A percentile compares a stretch with the other conserved stretches of the same genome.
phyloP scores from a whole-genome alignment of 2,797 vertebrate species.

The Bovichtus variegatus region DNA sequence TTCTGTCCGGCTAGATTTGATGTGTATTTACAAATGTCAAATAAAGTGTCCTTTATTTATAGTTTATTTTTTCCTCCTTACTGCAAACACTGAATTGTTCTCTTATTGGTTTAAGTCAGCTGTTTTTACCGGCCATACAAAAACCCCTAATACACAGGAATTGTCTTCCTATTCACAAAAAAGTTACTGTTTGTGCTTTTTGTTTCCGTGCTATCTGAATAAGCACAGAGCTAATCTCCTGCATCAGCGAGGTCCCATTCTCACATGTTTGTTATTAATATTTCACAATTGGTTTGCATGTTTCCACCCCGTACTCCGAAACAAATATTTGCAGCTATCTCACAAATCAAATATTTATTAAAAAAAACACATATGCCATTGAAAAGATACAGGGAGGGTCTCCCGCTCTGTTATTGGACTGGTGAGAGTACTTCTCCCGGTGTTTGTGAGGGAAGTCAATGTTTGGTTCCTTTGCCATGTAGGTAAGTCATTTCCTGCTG shows the following conservation, averaged over 20 bases:
- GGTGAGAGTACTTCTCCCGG: conserved; percentile 40
- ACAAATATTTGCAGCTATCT: conserved; percentile 71
- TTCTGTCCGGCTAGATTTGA: conserved; percentile 10
- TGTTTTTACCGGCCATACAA: conserved; percentile 68
- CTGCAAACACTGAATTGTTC: conserved; percentile 75
- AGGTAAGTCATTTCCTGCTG: conserved; percentile 63
- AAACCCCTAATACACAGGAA: conserved; percentile 64
- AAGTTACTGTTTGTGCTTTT: conserved; percentile 51
- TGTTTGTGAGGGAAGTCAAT: conserved; percentile 62
- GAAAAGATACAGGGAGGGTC: conserved; percentile 54
- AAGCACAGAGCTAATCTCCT: conserved; percentile 57
- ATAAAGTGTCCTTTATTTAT: conserved; percentile 33
- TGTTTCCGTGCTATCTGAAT: conserved; percentile 70
- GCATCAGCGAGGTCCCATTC: conserved; percentile 51
- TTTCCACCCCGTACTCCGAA: conserved; percentile 54
- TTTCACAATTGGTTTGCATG: conserved; percentile 77
- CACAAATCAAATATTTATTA: conserved; percentile 79
- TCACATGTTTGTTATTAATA: conserved; percentile 78
- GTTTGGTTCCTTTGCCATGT: conserved; percentile 50
- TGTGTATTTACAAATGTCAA: conserved; percentile 55
- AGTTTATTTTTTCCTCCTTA: conserved; percentile 35
- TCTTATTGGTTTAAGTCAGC: conserved; percentile 43
- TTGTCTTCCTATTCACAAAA: conserved; percentile 68
- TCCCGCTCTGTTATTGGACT: conserved; percentile 40
- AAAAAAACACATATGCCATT: conserved; percentile 69